Conservation (phyloP, 1,140 invertebrate species). For the Berghia stephanieae region DNA sequence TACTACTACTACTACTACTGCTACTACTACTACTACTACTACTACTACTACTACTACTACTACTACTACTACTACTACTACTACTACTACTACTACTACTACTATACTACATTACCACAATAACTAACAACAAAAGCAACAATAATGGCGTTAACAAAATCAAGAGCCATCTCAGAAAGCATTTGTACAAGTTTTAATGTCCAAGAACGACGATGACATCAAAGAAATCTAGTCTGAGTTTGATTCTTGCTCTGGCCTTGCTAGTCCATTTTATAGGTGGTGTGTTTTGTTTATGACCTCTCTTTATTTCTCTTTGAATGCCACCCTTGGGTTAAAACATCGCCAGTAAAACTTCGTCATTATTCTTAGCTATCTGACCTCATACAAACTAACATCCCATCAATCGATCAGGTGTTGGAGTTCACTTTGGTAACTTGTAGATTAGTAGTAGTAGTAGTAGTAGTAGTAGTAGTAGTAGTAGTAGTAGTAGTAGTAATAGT, state of each 20-base stretch:
- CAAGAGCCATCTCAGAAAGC: too few relatives aligned
- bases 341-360: not conserved
- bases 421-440: not conserved
- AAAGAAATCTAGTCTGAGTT: too few relatives aligned
- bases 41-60: not conserved
- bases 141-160: too few relatives aligned
- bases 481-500: conserved; percentile 11
- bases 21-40: not conserved
- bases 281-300: too few relatives aligned
- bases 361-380: not conserved
- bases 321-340: not conserved
- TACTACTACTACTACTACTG: not conserved
- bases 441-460: not conserved
- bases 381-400: not conserved
- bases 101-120: too few relatives aligned
- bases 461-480: conserved; percentile 13
- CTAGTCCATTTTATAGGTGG: too few relatives aligned
- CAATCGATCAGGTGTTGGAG: not conserved
- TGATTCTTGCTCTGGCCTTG: too few relatives aligned
- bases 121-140: too few relatives aligned
- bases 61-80: conserved; percentile 8
- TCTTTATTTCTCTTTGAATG: too few relatives aligned
- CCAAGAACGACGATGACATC: too few relatives aligned
- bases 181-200: too few relatives aligned
- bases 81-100: too few relatives aligned